Evolutionary conservation across 2,113 vertebrate species (phyloP).

Genomic region (Seriola dumerili): DNA sequence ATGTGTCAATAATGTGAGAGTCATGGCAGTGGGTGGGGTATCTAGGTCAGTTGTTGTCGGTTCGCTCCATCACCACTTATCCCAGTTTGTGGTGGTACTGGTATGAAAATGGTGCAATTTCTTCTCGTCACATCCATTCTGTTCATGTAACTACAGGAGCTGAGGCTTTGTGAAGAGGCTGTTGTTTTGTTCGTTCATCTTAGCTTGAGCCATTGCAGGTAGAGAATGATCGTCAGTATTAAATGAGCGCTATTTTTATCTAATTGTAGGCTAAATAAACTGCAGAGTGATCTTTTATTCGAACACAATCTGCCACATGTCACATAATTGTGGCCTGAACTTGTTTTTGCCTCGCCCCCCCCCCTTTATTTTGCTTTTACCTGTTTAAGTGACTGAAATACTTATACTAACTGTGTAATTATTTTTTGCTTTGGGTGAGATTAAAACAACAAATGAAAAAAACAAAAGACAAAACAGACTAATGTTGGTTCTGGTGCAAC

Average conservation of each 20-base stretch:
- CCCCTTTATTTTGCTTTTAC: background rate
- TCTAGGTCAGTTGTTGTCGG: background rate
- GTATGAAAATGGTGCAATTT: background rate
- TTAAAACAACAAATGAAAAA: no score
- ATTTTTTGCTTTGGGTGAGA: no score
- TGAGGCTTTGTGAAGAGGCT: background rate
- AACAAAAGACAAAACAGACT: background rate
- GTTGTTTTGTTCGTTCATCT: background rate
- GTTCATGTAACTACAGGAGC: background rate
- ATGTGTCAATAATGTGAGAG: constrained; percentile 11
- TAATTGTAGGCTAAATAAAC: no score
- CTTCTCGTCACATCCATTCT: background rate
- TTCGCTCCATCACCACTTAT: background rate
- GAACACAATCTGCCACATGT: background rate
- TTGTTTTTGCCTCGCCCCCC: no score
- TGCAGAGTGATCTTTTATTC: background rate
- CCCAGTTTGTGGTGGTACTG: background rate
- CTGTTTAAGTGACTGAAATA: background rate
- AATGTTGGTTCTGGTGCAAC: background rate
- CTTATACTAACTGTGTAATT: no score
- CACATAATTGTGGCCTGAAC: background rate
- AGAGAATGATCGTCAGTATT: background rate
- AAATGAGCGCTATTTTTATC: no score
- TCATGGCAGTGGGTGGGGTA: background rate
- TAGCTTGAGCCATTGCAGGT: background rate